Evolutionary conservation across 2,113 vertebrate genomes (phyloP).

Genomic region (Mesembrinibis cayennensis): DNA sequence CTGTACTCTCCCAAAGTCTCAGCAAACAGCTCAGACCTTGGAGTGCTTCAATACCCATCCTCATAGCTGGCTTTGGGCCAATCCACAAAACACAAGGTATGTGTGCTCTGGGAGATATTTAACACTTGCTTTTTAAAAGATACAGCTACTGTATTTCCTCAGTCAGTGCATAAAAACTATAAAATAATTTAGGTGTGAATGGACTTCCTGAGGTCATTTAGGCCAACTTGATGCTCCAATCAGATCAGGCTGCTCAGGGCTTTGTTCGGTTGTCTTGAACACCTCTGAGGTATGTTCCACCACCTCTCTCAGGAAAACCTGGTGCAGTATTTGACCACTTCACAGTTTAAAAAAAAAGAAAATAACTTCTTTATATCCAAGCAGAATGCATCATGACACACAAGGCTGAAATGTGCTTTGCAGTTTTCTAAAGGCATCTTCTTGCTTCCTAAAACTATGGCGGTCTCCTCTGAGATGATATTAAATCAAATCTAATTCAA

Average conservation of each 20-base stretch:
- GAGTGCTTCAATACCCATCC: neutral
- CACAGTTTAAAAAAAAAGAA: neutral
- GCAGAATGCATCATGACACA: neutral
- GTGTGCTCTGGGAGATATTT: neutral
- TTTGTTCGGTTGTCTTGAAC: neutral
- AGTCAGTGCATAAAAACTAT: neutral
- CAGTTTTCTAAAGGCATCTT: neutral
- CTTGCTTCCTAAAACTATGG: neutral
- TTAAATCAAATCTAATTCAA: neutral
- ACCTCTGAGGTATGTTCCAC: neutral
- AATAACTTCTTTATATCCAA: neutral
- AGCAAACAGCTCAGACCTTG: neutral
- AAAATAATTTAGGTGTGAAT: neutral
- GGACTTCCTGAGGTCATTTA: neutral
- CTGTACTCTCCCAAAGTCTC: neutral
- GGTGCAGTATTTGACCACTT: neutral
- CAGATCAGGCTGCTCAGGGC: neutral
- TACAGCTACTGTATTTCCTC: neutral
- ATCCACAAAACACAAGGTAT: neutral
- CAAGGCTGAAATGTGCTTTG: neutral
- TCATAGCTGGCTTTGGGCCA: neutral
- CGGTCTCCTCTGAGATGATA: neutral
- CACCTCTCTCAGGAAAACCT: neutral
- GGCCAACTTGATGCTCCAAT: neutral
- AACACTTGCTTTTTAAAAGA: neutral